Evolutionary conservation across 2,888 invertebrate genomes (phyloP), one percentile per base, ranked within the genome.

Genomic region (Dioctria rufipes): DNA sequence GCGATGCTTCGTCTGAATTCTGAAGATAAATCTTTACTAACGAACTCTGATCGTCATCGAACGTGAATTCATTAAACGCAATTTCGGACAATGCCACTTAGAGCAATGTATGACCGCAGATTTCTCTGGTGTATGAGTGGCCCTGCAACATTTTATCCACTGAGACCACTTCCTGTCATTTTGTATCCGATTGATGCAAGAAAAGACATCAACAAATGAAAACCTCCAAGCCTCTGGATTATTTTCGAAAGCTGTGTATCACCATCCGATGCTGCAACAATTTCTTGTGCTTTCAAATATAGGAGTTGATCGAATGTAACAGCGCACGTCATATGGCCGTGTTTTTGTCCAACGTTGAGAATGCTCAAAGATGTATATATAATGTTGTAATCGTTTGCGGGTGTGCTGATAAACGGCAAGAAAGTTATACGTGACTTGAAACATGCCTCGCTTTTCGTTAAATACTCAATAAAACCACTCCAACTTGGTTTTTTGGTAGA

Each of bases 121-220:
- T 11, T 6, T 2, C 51, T 51, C 6, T 51, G 51, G 2, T 2
- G 25, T 25, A 25, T 25, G 25, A 0, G 25, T 25, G 2, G 2
- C 1, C 25, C 25, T 25, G 2, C 2, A 1, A 25, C 25, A 25
- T 25, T 25, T 25, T 25, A 25, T 25, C 25, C 2, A 25, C 25
- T 0, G 25, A 51, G 6, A 11, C 51, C 51, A 11, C 51, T 51
- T 6, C 51, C 51, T 2, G 51, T 2, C 51, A 51, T 51, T 51
- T 2, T 2, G 11, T 51, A 51, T 11, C 2, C 51, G 11, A 51
- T 51, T 11, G 2, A 51, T 51, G 8, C 51, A 9, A 71, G 11
- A 13, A n/a, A 54, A 4, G 71, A 58, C 71, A 71, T 71, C 43
- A 71, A 13, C 4, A 71, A 9, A 71, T 71, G 71, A 43, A 71